A percentile compares a stretch with the other conserved stretches of the same genome.
Evolutionary conservation across 1,140 invertebrate genomes (phyloP).

Genomic region (Alviniconcha marisindica): DNA sequence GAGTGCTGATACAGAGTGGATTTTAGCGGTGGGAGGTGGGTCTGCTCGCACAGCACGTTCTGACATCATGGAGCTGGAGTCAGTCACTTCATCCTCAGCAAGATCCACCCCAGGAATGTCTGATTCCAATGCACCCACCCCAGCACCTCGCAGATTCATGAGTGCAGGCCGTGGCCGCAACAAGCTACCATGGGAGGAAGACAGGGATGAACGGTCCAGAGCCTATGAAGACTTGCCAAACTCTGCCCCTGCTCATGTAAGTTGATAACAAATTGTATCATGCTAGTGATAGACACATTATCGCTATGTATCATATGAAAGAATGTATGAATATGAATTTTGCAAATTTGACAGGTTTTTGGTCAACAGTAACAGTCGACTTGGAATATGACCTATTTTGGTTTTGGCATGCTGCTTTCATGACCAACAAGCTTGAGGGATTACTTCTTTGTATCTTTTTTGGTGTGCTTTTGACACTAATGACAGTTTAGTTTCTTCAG

Average conservation of each 20-base stretch:
- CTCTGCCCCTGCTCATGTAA: conserved; percentile 47
- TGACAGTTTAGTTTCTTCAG: too few relatives aligned
- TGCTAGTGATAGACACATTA: too few relatives aligned
- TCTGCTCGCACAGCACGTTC: conserved; percentile 59
- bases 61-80: conserved; percentile 68
- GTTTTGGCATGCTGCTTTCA: too few relatives aligned
- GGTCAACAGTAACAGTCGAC: too few relatives aligned
- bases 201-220: conserved; percentile 49
- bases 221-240: conserved; percentile 40
- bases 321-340: too few relatives aligned
- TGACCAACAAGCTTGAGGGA: too few relatives aligned
- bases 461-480: too few relatives aligned
- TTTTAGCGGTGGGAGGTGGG: conserved; percentile 79
- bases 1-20: conserved; percentile 84
- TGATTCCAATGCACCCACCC: conserved; percentile 48
- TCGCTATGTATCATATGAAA: too few relatives aligned
- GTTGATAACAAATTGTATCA: too few relatives aligned
- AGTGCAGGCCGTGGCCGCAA: conserved; percentile 71
- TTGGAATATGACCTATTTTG: too few relatives aligned
- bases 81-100: conserved; percentile 60
- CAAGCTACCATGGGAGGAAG: conserved; percentile 73
- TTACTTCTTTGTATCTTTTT: too few relatives aligned
- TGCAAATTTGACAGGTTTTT: too few relatives aligned
- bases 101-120: conserved; percentile 61
- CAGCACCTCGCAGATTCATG: conserved; percentile 64